Conservation (phyloP, 2,888 invertebrate genomes). For the Frankliniella intonsa region DNA sequence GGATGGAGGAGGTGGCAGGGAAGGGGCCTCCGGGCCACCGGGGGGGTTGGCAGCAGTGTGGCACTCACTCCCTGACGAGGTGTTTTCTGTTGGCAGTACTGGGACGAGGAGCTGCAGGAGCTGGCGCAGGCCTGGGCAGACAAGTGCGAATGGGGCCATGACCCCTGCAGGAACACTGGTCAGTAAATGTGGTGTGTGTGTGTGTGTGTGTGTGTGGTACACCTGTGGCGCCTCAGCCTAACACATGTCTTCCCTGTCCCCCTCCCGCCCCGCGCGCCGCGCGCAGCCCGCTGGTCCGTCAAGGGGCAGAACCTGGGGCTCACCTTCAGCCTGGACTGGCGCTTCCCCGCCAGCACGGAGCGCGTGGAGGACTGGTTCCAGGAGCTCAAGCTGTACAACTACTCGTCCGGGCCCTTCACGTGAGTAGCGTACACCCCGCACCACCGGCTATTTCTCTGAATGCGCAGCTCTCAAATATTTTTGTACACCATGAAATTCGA, state of each 20-base stretch:
- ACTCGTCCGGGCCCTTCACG: slow-evolving; percentile 27
- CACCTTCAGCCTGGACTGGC: slow-evolving; percentile 20
- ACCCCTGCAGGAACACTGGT: slow-evolving; percentile 4
- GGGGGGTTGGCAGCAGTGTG: background rate
- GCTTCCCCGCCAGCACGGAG: background rate
- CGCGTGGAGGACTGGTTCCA: slow-evolving; percentile 22
- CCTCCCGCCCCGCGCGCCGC: background rate
- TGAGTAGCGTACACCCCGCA: too few species aligned
- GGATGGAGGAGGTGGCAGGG: background rate
- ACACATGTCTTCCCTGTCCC: background rate
- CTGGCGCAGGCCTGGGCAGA: slow-evolving; percentile 10
- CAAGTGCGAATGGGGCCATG: slow-evolving; percentile 1
- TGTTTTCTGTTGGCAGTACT: slow-evolving; percentile 9
- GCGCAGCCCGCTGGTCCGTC: background rate
- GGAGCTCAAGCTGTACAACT: slow-evolving; percentile 27
- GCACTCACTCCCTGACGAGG: background rate
- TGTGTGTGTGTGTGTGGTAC: background rate
- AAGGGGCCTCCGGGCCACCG: background rate
- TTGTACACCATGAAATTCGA: too few species aligned
- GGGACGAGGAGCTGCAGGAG: slow-evolving; percentile 6
- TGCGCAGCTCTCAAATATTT: too few species aligned
- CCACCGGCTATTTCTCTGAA: too few species aligned
- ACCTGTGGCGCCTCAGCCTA: background rate
- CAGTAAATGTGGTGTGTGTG: background rate
- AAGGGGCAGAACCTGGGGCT: slow-evolving; percentile 15